A percentile compares a stretch with the other conserved stretches of the same genome.
These are phyloP conservation scores for Brachypodius melanocephalos DNA, from an alignment of 2,113 vertebrate genomes.

Conservation along the genomic window DNA sequence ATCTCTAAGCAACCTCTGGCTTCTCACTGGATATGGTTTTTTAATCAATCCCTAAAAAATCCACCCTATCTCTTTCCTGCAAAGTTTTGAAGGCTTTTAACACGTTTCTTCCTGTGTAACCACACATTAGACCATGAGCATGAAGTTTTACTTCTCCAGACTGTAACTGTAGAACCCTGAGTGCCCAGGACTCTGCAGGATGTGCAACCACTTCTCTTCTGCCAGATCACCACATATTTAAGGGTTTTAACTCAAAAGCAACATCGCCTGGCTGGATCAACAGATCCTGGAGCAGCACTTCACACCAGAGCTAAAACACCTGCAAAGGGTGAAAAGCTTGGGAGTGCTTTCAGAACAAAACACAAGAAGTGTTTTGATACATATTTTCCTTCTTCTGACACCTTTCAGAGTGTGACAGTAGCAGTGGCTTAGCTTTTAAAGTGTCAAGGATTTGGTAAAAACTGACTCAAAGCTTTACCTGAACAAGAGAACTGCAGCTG, in stretches of 20 bases:
- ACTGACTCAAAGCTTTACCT: conserved; percentile 10
- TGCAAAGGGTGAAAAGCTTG: background rate
- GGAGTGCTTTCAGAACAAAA: background rate
- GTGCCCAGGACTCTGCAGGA: background rate
- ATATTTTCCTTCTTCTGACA: background rate
- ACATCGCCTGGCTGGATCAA: background rate
- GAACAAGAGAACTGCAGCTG: conserved; percentile 42
- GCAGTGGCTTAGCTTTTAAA: background rate
- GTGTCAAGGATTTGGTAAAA: background rate
- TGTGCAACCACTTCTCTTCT: background rate
- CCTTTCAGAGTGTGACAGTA: conserved; percentile 1
- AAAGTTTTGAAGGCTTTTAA: background rate
- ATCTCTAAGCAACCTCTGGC: background rate
- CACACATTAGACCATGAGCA: accelerated
- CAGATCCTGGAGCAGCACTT: background rate
- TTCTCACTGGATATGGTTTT: background rate
- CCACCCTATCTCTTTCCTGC: background rate
- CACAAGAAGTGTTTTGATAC: background rate
- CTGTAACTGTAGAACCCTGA: background rate
- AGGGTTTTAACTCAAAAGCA: background rate
- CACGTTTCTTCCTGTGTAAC: background rate
- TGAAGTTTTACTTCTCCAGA: background rate
- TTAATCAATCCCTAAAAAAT: background rate
- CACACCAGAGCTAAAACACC: background rate
- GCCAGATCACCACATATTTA: background rate